These are phyloP conservation scores for Euura saliciscinereae DNA, from an alignment of 1,140 invertebrate genomes.

Conservation along the genomic window DNA sequence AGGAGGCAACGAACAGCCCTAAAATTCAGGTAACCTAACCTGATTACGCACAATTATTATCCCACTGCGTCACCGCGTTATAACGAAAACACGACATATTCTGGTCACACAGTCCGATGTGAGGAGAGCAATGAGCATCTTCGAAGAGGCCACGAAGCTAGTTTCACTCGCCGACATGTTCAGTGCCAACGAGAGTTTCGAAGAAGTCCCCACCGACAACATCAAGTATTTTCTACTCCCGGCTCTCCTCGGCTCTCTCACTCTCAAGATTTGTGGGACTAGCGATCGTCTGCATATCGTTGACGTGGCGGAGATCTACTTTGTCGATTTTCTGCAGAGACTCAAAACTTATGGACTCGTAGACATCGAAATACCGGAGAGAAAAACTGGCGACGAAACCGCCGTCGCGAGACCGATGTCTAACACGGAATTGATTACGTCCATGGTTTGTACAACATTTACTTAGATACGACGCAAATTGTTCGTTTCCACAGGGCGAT, in stretches of 20 bases:
- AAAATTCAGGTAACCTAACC: conserved; percentile 64
- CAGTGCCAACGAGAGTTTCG: conserved; percentile 84
- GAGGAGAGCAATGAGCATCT: conserved; percentile 70
- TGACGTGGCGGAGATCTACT: conserved; percentile 80
- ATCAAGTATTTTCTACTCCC: conserved; percentile 86
- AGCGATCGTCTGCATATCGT: conserved; percentile 72
- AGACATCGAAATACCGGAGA: conserved; percentile 63
- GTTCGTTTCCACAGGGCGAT: too few relatives aligned
- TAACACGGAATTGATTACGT: conserved; percentile 45
- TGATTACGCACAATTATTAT: background rate
- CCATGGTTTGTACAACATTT: conserved; percentile 38
- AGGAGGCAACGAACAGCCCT: conserved; percentile 65
- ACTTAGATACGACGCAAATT: too few relatives aligned
- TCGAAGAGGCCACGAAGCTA: conserved; percentile 79
- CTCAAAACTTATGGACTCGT: conserved; percentile 79
- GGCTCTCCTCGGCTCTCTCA: conserved; percentile 78
- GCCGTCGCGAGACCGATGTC: conserved; percentile 26
- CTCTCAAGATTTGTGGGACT: conserved; percentile 68
- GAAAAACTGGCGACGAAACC: conserved; percentile 32
- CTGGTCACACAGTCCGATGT: conserved; percentile 64
- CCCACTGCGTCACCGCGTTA: too few relatives aligned
- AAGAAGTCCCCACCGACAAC: conserved; percentile 85
- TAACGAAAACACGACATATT: too few relatives aligned
- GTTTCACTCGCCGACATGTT: conserved; percentile 84
- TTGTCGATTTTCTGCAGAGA: conserved; percentile 81